Evolutionary conservation across 2,888 invertebrate species (phyloP).

Genomic region (Hoplodrina blanda): DNA sequence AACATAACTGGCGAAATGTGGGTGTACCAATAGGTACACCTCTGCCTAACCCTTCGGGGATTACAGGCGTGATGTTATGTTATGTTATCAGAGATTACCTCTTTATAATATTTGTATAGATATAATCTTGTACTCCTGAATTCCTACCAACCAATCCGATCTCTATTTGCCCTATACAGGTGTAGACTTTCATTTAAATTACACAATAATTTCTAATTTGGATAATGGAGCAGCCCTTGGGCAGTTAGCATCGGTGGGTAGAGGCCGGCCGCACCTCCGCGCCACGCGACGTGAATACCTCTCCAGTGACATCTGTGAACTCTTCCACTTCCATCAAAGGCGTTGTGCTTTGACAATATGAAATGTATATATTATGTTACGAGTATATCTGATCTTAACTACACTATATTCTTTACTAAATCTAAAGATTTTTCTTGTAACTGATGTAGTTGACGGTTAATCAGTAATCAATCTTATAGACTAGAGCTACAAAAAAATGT

Average conservation of each 20-base stretch:
- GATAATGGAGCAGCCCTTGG: constrained; percentile 55
- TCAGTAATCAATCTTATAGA: constrained; percentile 19
- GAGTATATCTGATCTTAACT: constrained; percentile 26
- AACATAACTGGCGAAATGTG: no score
- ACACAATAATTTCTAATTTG: neutral
- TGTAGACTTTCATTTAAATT: no score
- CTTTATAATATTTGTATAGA: no score
- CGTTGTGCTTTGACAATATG: constrained; percentile 61
- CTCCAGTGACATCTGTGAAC: constrained; percentile 64
- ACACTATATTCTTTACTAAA: constrained; percentile 34
- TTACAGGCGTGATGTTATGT: no score
- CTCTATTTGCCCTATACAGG: no score
- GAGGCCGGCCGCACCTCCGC: constrained; percentile 65
- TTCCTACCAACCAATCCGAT: no score
- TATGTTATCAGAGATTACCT: no score
- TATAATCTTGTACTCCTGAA: no score
- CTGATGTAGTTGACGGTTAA: constrained; percentile 21
- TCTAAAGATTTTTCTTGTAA: constrained; percentile 26
- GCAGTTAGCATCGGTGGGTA: constrained; percentile 54
- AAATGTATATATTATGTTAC: neutral
- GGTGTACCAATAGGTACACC: no score
- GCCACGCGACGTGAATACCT: constrained; percentile 52
- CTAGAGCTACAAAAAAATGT: constrained; percentile 11
- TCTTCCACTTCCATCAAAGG: constrained; percentile 59
- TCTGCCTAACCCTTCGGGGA: no score